Evolutionary conservation across 1,140 invertebrate species (phyloP).

Genomic region (Antheraea pernyi): DNA sequence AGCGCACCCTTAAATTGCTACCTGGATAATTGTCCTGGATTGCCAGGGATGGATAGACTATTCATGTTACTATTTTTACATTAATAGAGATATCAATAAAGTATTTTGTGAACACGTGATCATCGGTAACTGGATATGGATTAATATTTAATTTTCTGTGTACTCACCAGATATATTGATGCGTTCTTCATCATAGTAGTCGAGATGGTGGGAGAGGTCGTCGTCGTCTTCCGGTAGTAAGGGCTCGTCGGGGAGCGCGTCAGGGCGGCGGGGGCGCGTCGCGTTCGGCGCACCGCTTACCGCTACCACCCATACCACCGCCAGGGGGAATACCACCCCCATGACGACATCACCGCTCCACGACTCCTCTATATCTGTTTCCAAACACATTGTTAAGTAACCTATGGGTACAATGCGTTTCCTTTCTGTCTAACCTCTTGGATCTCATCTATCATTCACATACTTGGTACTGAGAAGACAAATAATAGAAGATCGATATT

Average conservation of each 20-base stretch:
- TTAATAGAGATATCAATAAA: too few species aligned
- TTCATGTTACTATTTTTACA: neutral
- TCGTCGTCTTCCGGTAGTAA: slow-evolving; percentile 46
- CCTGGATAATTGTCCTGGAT: too few species aligned
- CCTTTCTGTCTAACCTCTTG: too few species aligned
- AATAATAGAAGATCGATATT: too few species aligned
- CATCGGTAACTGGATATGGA: too few species aligned
- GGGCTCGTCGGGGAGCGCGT: slow-evolving; percentile 31
- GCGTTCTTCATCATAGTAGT: slow-evolving; percentile 68
- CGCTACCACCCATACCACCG: slow-evolving; percentile 63
- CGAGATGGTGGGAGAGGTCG: slow-evolving; percentile 41
- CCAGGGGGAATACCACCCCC: slow-evolving; percentile 59
- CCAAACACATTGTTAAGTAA: neutral
- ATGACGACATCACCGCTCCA: slow-evolving; percentile 73
- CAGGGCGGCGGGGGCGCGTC: slow-evolving; percentile 50
- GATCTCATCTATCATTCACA: too few species aligned
- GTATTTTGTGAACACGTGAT: too few species aligned
- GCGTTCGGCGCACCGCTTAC: slow-evolving; percentile 67
- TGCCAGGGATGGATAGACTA: too few species aligned
- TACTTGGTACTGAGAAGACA: too few species aligned
- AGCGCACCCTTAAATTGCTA: too few species aligned
- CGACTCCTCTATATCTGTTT: slow-evolving; percentile 34
- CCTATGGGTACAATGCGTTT: too few species aligned
- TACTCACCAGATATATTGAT: slow-evolving; percentile 66
- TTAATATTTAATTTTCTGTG: too few species aligned